Conservation (phyloP, 2,113 vertebrate species). For the Marcusenius ussheri region DNA sequence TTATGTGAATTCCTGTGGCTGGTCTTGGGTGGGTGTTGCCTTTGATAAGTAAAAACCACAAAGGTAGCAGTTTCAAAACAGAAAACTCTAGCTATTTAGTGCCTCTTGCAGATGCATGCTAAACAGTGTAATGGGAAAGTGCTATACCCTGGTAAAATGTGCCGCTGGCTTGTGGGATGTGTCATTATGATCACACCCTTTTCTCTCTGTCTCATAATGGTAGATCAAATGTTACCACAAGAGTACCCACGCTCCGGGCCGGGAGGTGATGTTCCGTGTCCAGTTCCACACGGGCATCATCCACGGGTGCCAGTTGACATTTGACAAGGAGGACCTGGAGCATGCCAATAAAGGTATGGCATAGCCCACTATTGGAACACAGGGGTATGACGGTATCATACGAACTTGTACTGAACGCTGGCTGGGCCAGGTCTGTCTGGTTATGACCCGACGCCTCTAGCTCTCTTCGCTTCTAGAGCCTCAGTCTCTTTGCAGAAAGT, state of each 20-base stretch:
- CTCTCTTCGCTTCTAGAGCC: not conserved
- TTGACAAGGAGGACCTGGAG: constrained; percentile 81
- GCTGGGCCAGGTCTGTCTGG: not conserved
- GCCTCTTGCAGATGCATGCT: not conserved
- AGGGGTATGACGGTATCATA: not conserved
- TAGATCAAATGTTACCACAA: constrained; percentile 87
- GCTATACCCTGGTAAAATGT: not conserved
- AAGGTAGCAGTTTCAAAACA: not conserved
- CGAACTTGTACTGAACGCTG: not conserved
- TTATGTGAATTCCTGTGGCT: not conserved
- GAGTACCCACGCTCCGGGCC: constrained; percentile 54
- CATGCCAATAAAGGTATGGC: constrained; percentile 62
- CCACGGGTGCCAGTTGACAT: constrained; percentile 60
- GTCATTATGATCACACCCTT: not conserved
- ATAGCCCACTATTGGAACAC: too few species aligned
- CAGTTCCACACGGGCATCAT: constrained; percentile 85
- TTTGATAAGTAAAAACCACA: constrained; percentile 1
- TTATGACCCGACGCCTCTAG: not conserved
- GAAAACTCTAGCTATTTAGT: not conserved
- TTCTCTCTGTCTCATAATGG: constrained; percentile 9
- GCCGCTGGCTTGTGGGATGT: not conserved
- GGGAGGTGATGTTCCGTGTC: constrained; percentile 75
- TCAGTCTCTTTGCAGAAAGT: not conserved
- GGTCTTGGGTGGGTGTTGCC: not conserved
- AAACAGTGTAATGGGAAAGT: not conserved